A percentile compares a stretch with the other conserved stretches of the same genome.
These are phyloP conservation scores for Sphenodon punctatus DNA, from an alignment of 2,797 vertebrate species.

Conservation along the genomic window DNA sequence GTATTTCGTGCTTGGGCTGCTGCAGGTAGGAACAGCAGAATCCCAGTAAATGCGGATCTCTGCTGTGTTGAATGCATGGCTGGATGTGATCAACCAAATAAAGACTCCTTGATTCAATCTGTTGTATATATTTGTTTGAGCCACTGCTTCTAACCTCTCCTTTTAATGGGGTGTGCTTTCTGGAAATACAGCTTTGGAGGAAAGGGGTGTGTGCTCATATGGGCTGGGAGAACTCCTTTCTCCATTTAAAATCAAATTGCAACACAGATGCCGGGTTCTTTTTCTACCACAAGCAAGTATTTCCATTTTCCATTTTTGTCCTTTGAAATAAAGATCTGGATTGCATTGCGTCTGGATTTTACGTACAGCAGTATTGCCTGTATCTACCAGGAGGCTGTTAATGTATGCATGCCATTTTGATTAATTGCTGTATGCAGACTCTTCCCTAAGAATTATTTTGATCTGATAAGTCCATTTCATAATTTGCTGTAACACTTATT, in stretches of 20 bases:
- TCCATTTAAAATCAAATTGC: accelerated
- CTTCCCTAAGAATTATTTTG: background rate
- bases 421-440: background rate
- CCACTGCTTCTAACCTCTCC: background rate
- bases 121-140: background rate
- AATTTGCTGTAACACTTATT: background rate
- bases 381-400: background rate
- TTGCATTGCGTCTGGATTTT: background rate
- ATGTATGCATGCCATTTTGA: accelerated
- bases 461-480: background rate
- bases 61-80: background rate
- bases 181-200: background rate
- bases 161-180: background rate
- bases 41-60: conserved; percentile 2
- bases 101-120: background rate
- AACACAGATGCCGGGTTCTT: accelerated
- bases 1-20: conserved; percentile 13
- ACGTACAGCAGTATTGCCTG: background rate
- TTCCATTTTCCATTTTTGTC: background rate
- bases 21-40: conserved; percentile 56
- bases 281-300: background rate
- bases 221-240: background rate
- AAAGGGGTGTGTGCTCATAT: conserved; percentile 20
- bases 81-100: background rate
- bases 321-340: background rate